Evolutionary conservation across 2,113 vertebrate species (phyloP).

Genomic region (Limnothrissa miodon): DNA sequence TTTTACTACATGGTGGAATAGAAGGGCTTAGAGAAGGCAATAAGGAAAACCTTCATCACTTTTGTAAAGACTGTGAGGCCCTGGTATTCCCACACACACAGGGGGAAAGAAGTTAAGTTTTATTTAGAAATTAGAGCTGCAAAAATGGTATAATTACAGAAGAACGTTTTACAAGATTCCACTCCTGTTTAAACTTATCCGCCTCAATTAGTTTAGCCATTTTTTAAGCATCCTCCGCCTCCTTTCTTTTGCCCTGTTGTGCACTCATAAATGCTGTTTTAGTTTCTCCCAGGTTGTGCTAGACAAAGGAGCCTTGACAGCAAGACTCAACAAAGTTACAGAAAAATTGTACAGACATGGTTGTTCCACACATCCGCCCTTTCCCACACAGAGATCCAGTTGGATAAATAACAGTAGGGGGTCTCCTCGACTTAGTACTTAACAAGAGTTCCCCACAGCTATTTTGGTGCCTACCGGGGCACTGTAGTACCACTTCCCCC

Average conservation of each 20-base stretch:
- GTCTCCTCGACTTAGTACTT: constrained; percentile 21
- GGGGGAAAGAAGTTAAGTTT: neutral
- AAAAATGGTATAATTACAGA: constrained; percentile 56
- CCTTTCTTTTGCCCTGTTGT: neutral
- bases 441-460: constrained; percentile 41
- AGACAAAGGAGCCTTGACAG: constrained; percentile 49
- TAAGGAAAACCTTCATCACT: neutral
- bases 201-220: constrained; percentile 27
- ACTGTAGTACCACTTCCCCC: constrained; percentile 18
- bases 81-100: neutral
- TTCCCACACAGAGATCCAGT: constrained; percentile 35
- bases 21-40: neutral
- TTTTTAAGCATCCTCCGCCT: neutral
- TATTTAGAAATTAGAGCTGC: constrained; percentile 30
- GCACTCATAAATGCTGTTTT: constrained; percentile 48
- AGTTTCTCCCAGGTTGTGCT: constrained; percentile 33
- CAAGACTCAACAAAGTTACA: constrained; percentile 44
- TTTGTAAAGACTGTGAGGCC: neutral
- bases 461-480: constrained; percentile 34
- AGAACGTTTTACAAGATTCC: constrained; percentile 54
- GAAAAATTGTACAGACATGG: constrained; percentile 45
- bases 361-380: constrained; percentile 50
- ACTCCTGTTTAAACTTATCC: constrained; percentile 44
- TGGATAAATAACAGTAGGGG: constrained; percentile 47
- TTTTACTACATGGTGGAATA: constrained; percentile 10